Percentiles rank a stretch among this genome's conserved stretches.
Evolutionary conservation across 2,113 vertebrate species (phyloP).

Genomic region (Rhea americana): DNA sequence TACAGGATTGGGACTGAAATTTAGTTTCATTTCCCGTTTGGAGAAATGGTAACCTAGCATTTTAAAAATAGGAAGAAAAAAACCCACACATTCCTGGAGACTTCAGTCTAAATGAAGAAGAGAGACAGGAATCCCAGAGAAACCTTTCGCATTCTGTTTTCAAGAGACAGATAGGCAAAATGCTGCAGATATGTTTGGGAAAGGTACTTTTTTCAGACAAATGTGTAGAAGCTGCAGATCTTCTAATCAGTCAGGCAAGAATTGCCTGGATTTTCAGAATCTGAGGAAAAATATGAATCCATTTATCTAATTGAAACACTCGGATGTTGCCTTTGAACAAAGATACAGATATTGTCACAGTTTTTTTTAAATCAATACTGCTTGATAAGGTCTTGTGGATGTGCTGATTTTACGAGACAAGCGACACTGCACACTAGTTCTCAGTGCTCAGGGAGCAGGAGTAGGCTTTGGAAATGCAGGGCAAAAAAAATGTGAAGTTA

Average conservation of each 20-base stretch:
- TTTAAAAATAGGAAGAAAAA: not conserved
- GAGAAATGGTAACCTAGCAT: not conserved
- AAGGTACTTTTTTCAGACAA: not conserved
- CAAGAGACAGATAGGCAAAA: not conserved
- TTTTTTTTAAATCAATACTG: not conserved
- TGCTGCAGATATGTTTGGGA: not conserved
- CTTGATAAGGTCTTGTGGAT: not conserved
- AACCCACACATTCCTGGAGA: not conserved
- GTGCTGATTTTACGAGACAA: not conserved
- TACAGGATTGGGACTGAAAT: not conserved
- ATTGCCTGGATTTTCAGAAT: not conserved
- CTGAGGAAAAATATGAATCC: not conserved
- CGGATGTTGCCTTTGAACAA: not conserved
- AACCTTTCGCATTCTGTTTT: slow-evolving; percentile 38
- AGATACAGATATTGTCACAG: not conserved
- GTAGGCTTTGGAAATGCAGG: not conserved
- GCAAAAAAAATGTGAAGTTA: not conserved
- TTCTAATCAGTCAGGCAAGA: slow-evolving; percentile 29
- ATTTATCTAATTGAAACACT: not conserved
- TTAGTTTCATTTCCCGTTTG: slow-evolving; percentile 16
- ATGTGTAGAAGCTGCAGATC: slow-evolving; percentile 3
- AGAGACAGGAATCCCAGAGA: slow-evolving; percentile 8
- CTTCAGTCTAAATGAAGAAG: slow-evolving; percentile 19
- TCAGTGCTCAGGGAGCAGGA: not conserved
- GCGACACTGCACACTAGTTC: not conserved